phyloP scores from a whole-genome alignment of 1,140 invertebrate genomes.

The Chlorops oryzae region DNA sequence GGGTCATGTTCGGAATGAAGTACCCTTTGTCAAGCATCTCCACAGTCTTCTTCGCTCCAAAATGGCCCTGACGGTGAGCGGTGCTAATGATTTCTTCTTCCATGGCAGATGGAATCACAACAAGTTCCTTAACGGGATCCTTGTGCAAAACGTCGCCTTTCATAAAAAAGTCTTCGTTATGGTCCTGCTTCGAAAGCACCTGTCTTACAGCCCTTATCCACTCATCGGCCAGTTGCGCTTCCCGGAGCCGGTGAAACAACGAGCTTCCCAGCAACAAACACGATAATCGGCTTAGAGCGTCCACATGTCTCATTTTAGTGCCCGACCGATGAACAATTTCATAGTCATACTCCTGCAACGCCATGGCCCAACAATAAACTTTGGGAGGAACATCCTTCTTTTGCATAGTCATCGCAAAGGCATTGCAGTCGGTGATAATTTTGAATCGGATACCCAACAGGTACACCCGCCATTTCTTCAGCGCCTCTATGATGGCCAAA shows the following conservation, averaged over 20 bases:
- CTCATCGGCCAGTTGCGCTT: conserved; percentile 1
- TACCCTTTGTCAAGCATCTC: not conserved
- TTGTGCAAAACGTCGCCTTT: not conserved
- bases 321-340: conserved; percentile 1
- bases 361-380: conserved; percentile 7
- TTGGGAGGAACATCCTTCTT: conserved; percentile 13
- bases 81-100: conserved; percentile 15
- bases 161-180: too few relatives aligned
- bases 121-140: not conserved
- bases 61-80: conserved; percentile 14
- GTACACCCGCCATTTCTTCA: conserved; percentile 14
- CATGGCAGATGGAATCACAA: conserved; percentile 21
- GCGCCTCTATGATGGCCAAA: conserved; percentile 14
- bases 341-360: conserved; percentile 9
- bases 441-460: conserved; percentile 8
- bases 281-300: conserved; percentile 2
- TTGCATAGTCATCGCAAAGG: conserved; percentile 5
- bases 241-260: not conserved
- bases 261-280: conserved; percentile 4
- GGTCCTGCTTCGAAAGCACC: too few relatives aligned
- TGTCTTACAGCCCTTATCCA: too few relatives aligned
- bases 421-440: conserved; percentile 17
- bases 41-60: conserved; percentile 3
- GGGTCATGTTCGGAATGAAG: not conserved
- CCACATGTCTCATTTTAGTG: conserved; percentile 8